Base-by-base conservation (phyloP, 2,888 invertebrate genomes). In the Ligdia adustata region DNA sequence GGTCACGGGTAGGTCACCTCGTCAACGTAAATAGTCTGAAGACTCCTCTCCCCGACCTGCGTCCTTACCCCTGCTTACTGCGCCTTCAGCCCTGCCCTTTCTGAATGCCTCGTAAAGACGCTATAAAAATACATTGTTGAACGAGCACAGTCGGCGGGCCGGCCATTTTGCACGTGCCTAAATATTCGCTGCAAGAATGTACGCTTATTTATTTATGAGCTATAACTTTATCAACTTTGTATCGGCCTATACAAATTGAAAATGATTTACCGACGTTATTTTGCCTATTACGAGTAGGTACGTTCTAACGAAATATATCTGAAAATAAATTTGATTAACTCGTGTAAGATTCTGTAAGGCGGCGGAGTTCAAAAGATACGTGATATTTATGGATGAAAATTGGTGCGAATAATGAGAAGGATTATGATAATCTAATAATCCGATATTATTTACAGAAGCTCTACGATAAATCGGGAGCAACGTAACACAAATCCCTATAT, bases 1-100 rank as follows among this genome's bases (percentile, higher is more conserved):
- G 91, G 91, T 91, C 91, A 84, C 80, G 83, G 79, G 80, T 81
- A 84, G 88, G 84, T 85, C 86, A 72, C 76, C 70, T 70, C 73
- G 68, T 62, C 72, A 73, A 72, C 73, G 73, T 80, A 78, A 78
- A 77, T 77, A 74, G 72, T 75, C 78, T 75, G 72, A 72, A 64
- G 64, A 64, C 66, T 66, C 66, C 22, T 22, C 22, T n/a, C 47
- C 40, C 46, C 51, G 52, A 57, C 60, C 59, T 52, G 42, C 55
- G 55, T 57, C 65, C 66, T 64, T 67, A 46, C 59, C 35, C 57
- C 55, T 72, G 72, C 72, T 72, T 75, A 68, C 57, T 48, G 55
- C 54, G 61, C 67, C 61, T 64, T 57, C 52, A 63, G 59, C 57
- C 57, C 60, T 66, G 72, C 66, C 68, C 69, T 74, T 71, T 70